Evolutionary conservation across 2,888 invertebrate genomes (phyloP).

Genomic region (Amphipyra berbera): DNA sequence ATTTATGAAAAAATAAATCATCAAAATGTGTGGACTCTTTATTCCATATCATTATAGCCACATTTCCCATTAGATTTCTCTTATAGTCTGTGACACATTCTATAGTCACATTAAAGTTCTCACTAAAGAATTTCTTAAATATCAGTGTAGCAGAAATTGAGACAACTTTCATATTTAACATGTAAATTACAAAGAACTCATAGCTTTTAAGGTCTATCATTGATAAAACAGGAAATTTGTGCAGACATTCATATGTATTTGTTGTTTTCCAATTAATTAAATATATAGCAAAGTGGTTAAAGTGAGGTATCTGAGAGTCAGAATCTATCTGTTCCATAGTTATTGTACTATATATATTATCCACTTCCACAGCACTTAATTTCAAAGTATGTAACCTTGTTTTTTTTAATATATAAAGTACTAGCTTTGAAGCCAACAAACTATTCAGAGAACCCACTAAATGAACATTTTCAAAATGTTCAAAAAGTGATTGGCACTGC

Average conservation of each 20-base stretch:
- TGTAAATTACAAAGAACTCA: conserved; percentile 70
- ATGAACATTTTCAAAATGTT: conserved; percentile 74
- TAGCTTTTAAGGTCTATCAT: conserved; percentile 58
- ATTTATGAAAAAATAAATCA: conserved; percentile 69
- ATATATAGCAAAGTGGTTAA: conserved; percentile 63
- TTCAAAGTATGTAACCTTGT: conserved; percentile 68
- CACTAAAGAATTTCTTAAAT: conserved; percentile 69
- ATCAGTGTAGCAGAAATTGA: conserved; percentile 65
- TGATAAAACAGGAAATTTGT: conserved; percentile 57
- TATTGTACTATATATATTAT: conserved; percentile 41
- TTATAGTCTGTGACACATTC: conserved; percentile 50
- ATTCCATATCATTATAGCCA: conserved; percentile 74
- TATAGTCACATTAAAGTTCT: conserved; percentile 64
- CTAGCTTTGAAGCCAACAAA: conserved; percentile 68
- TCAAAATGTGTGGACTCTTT: conserved; percentile 72
- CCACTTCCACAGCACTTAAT: conserved; percentile 66
- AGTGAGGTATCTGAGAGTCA: conserved; percentile 40
- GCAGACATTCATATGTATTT: conserved; percentile 48
- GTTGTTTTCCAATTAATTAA: conserved; percentile 64
- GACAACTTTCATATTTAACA: conserved; percentile 44
- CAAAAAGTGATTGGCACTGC: conserved; percentile 71
- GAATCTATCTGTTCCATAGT: neutral
- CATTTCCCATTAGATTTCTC: conserved; percentile 63
- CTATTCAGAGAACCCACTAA: conserved; percentile 72
- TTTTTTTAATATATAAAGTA: conserved; percentile 65